Evolutionary conservation across 2,797 vertebrate genomes (phyloP), one percentile per base, ranked within the genome.

Genomic region (Peromyscus melanophrys): DNA sequence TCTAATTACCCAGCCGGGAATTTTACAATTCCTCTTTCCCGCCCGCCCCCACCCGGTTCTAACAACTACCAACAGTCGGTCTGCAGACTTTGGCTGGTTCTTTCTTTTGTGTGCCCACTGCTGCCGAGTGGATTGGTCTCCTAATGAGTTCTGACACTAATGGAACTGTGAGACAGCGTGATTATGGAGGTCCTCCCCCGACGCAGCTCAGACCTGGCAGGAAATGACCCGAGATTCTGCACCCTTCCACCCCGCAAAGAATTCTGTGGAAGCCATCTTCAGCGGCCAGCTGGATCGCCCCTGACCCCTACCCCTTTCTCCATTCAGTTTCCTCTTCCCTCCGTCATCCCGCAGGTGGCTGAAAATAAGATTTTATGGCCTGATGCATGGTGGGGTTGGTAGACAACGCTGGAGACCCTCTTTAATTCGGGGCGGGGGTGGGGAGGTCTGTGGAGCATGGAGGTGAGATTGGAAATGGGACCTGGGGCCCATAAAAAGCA

Each of bases 1-100:
- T 99, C 98, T 99, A 99, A 99, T 99, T 99, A 99, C 99, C 99
- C 99, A 99, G 99, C 99, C 98, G 98, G 99, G 99, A 99, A 98
- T 99, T 99, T 99, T 98, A 99, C 99, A 99, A 99, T 99, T 99
- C 99, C 99, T 99, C 99, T 99, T 98, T 98, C 98, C 98, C 98
- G 95, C 83, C 83, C 6, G 63, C 95, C 52, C 49, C 63, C 63
- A 49, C 94, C 99, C 99, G 40, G 98, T 98, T 91, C 97, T 97
- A 93, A 96, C 85, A 96, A 73, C 93, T 86, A 96, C 97, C 96
- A 97, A 34, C 97, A 90, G 80, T 73, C 63, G 97, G 98, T 97
- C 98, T 92, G 94, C 99, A 99, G 99, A 98, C 98, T 98, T 99
- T 98, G 98, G 98, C 98, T 97, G 98, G 97, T 95, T 97, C 98